phyloP scores from a whole-genome alignment of 2,888 invertebrate genomes.

The Muscina levida region DNA sequence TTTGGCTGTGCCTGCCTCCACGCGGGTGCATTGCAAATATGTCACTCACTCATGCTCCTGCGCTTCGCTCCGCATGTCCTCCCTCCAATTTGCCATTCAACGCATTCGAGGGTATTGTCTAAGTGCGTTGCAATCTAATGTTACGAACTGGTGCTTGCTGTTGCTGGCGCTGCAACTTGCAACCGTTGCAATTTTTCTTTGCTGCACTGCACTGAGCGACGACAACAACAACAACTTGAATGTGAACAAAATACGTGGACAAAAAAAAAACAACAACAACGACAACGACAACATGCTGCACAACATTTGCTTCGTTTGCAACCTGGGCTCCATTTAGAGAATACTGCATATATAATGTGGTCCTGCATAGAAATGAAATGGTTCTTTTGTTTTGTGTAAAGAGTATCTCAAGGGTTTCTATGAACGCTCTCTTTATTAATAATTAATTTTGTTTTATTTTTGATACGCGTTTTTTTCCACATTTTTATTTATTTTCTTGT shows the following conservation, averaged over 20 bases:
- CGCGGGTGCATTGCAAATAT: neutral
- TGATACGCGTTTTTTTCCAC: conserved; percentile 28
- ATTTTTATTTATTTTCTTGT: conserved; percentile 4
- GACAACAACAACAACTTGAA: too few relatives aligned
- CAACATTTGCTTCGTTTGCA: conserved; percentile 2
- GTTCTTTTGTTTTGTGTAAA: conserved; percentile 38
- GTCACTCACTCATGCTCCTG: neutral
- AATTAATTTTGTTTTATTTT: conserved; percentile 58
- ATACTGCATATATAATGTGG: neutral
- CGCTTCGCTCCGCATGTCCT: neutral
- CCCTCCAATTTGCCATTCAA: neutral
- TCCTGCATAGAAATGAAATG: conserved; percentile 24
- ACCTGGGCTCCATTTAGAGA: neutral
- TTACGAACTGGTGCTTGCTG: too few relatives aligned
- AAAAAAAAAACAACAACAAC: conserved; percentile 24
- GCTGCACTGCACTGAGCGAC: too few relatives aligned
- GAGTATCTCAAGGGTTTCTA: conserved; percentile 62
- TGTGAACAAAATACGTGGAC: too few relatives aligned
- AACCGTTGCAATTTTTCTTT: conserved; percentile 62
- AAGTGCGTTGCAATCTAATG: conserved; percentile 55
- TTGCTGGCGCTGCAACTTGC: conserved; percentile 20
- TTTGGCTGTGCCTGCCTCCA: neutral
- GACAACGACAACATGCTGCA: neutral
- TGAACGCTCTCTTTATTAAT: conserved; percentile 61
- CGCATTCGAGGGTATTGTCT: conserved; percentile 34